phyloP scores from a whole-genome alignment of 2,888 invertebrate species.

The Ochlodes sylvanus region DNA sequence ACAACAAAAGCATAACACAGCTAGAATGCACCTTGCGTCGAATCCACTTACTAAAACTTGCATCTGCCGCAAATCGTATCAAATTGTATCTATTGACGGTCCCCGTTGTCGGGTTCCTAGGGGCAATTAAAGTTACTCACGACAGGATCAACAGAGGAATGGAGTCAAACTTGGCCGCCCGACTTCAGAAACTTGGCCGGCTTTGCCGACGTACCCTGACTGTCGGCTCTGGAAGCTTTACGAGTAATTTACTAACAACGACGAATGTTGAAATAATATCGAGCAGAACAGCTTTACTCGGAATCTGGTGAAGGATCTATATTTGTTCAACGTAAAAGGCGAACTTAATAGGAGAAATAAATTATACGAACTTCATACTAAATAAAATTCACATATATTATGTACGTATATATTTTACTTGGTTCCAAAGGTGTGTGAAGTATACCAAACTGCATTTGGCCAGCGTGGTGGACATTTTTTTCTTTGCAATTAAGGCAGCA shows the following conservation, averaged over 20 bases:
- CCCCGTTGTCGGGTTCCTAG: slow-evolving; percentile 56
- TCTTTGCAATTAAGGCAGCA: no score
- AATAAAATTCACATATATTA: no score
- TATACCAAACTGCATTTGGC: no score
- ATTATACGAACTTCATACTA: no score
- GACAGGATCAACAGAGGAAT: slow-evolving; percentile 55
- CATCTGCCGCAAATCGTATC: slow-evolving; percentile 60
- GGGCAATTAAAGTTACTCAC: slow-evolving; percentile 72
- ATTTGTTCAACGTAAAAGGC: no score
- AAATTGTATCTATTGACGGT: slow-evolving; percentile 70
- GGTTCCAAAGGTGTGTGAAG: no score
- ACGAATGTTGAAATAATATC: neutral
- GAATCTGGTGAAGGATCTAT: no score
- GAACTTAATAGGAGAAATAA: no score
- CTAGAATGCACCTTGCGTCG: slow-evolving; percentile 50
- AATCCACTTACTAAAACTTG: slow-evolving; percentile 46
- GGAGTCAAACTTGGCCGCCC: slow-evolving; percentile 41
- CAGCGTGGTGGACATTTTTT: no score
- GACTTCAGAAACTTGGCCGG: slow-evolving; percentile 58
- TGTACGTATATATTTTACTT: no score
- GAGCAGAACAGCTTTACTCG: no score
- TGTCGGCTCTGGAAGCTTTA: slow-evolving; percentile 69
- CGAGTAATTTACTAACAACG: slow-evolving; percentile 70
- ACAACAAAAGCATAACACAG: no score
- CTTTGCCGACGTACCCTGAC: slow-evolving; percentile 59